Base-by-base conservation (phyloP, 2,797 vertebrate species). In the Chrysocyon brachyurus region DNA sequence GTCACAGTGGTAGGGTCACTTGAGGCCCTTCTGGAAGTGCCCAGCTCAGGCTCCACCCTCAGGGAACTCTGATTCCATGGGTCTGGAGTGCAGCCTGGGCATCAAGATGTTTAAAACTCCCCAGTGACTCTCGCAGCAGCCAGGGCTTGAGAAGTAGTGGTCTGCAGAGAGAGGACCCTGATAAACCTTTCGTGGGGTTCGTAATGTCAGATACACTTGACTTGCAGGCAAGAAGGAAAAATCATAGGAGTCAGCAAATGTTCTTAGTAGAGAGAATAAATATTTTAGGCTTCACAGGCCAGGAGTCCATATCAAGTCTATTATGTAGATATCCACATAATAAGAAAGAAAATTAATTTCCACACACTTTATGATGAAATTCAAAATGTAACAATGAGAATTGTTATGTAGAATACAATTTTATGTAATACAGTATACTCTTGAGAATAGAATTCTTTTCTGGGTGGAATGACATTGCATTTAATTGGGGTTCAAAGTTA, bases 301-400 rank as follows among this genome's bases (percentile, higher is more conserved):
- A 3, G 1, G 36, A 77, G 52, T 33, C 79, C 22, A 0, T 16
- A 40, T 33, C 46, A 63, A 14, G 56, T 49, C 16, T 6, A 0
- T n/a, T 52, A 16, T 0, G 6, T 24, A 22, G 46, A 57, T 61
- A 12, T 31, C 52, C 10, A 0, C 0, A 12, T 40, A 28, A 79
- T 57, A 33, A 36, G 64, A 89, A 66, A 87, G 57, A 70, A 66
- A 81, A 9, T 79, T 8, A 46, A 40, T 16, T 6, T 36, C 26
- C 10, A 0, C 9, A 16, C 5, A 24, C 33, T 24, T 15, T 70
- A 33, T 12, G 56, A 54, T 90, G 7, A 84, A 63, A 22, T 31
- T 81, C 68, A 90, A 75, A 31, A 3, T 11, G 12, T 49, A 66
- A 28, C 31, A 26, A 16, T 61, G 61, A 70, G 24, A 46, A 8